Conservation (phyloP, 1,140 invertebrate species). For the Diorhabda sublineata region DNA sequence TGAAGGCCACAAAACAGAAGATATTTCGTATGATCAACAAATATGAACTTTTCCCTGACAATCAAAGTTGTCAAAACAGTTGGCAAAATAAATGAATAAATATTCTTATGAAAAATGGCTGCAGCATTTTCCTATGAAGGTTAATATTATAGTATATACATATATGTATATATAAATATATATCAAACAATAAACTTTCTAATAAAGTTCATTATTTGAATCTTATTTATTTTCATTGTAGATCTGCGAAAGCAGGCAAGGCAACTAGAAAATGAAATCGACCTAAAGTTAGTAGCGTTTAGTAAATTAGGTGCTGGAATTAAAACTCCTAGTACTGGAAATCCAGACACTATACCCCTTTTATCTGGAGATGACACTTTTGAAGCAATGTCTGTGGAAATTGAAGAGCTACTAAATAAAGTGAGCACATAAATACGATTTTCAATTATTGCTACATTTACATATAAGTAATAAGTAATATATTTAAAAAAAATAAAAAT, state of each 20-base stretch:
- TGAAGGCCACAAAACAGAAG: too few relatives aligned
- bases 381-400: slow-evolving; percentile 86
- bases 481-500: too few relatives aligned
- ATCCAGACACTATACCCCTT: slow-evolving; percentile 74
- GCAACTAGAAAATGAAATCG: slow-evolving; percentile 93
- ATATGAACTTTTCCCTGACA: background rate
- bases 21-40: too few relatives aligned
- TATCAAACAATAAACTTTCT: background rate
- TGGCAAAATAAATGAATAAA: background rate
- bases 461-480: too few relatives aligned
- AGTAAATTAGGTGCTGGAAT: slow-evolving; percentile 85
- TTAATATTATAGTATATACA: slow-evolving; percentile 17
- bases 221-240: slow-evolving; percentile 43
- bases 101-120: slow-evolving; percentile 28
- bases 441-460: too few relatives aligned
- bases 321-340: slow-evolving; percentile 48
- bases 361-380: slow-evolving; percentile 86
- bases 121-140: slow-evolving; percentile 35
- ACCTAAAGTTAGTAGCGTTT: slow-evolving; percentile 90
- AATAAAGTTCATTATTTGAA: background rate
- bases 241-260: slow-evolving; percentile 91
- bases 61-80: slow-evolving; percentile 6
- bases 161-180: too few relatives aligned
- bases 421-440: slow-evolving; percentile 48
- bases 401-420: slow-evolving; percentile 82